Conservation (phyloP, 2,113 vertebrate species). For the Charina bottae region DNA sequence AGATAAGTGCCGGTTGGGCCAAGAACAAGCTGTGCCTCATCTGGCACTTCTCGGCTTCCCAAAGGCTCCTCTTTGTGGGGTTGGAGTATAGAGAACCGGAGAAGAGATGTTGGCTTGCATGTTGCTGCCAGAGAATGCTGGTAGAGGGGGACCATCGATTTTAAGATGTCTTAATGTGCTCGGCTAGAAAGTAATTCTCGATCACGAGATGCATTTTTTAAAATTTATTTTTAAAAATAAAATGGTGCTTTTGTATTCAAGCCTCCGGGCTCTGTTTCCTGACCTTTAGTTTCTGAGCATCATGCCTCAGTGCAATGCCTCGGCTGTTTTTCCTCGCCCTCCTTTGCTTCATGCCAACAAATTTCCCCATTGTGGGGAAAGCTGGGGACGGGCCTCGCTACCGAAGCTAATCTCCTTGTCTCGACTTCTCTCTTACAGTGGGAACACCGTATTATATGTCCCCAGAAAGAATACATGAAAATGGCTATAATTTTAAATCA, state of each 20-base stretch:
- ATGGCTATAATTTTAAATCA: constrained; percentile 99
- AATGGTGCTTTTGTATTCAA: fast-evolving
- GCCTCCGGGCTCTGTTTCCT: not conserved
- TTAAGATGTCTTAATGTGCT: not conserved
- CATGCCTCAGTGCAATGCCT: no score
- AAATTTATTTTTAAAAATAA: not conserved
- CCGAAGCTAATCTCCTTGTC: not conserved
- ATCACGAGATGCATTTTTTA: fast-evolving
- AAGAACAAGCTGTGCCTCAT: no score
- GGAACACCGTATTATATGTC: constrained; percentile 99
- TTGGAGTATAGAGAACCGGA: not conserved
- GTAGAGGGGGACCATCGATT: not conserved
- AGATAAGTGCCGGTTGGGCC: no score
- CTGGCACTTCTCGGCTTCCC: no score
- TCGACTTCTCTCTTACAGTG: constrained; percentile 79
- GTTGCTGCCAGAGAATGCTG: not conserved
- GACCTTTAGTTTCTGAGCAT: not conserved
- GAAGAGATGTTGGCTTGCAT: not conserved
- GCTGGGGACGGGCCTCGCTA: not conserved
- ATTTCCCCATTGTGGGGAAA: not conserved
- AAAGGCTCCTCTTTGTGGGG: no score
- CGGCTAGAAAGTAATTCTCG: not conserved
- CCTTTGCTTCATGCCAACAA: not conserved
- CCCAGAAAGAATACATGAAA: constrained; percentile 98
- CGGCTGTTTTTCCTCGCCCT: no score